A percentile compares a stretch with the other conserved stretches of the same genome.
Evolutionary conservation across 1,140 invertebrate genomes (phyloP).

Genomic region (Drosophila oshimai): DNA sequence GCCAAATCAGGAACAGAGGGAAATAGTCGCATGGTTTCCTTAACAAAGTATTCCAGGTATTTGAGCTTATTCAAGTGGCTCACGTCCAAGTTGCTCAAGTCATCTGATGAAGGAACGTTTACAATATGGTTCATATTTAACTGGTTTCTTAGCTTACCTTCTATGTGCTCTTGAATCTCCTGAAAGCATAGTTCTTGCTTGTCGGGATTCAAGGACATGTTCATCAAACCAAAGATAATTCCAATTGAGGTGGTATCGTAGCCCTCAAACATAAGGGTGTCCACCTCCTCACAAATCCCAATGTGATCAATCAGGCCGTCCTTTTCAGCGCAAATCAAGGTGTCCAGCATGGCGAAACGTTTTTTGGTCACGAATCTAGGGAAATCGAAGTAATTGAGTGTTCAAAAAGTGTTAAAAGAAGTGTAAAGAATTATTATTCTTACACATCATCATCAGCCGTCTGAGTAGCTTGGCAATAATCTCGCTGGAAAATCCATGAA

Average conservation of each 20-base stretch:
- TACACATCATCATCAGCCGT: constrained; percentile 53
- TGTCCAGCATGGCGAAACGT: constrained; percentile 90
- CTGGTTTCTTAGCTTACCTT: constrained; percentile 16
- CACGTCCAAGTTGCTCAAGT: constrained; percentile 80
- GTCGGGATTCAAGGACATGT: constrained; percentile 85
- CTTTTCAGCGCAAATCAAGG: constrained; percentile 86
- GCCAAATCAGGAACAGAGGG: constrained; percentile 88
- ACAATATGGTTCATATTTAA: too few relatives aligned
- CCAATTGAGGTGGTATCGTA: constrained; percentile 89
- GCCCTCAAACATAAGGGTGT: constrained; percentile 91
- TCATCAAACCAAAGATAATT: constrained; percentile 85
- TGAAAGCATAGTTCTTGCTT: constrained; percentile 86
- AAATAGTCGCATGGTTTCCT: constrained; percentile 86
- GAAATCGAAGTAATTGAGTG: fast-evolving
- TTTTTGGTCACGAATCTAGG: constrained; percentile 81
- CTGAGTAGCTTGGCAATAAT: constrained; percentile 55
- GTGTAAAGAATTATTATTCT: too few relatives aligned
- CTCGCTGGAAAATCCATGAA: constrained; percentile 69
- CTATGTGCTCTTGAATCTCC: constrained; percentile 55
- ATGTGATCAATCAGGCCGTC: constrained; percentile 84
- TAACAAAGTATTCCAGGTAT: constrained; percentile 87
- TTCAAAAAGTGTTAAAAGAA: fast-evolving
- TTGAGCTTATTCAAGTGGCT: constrained; percentile 85
- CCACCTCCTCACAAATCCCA: constrained; percentile 91
- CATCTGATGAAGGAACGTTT: constrained; percentile 34